phyloP scores from a whole-genome alignment of 2,888 invertebrate species.

The Acleris holmiana region DNA sequence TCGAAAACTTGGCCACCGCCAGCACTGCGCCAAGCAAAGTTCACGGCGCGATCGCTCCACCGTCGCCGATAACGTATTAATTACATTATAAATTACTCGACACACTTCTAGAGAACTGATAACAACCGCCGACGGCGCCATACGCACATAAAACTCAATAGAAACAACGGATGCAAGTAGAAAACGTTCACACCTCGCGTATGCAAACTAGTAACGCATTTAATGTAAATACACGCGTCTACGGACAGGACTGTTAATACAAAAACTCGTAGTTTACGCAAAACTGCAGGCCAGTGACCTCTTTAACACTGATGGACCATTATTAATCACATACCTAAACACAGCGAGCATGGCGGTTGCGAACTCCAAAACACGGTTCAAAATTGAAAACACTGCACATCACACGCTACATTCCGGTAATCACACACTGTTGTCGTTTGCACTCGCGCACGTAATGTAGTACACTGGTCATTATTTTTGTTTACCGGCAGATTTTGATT shows the following conservation, averaged over 20 bases:
- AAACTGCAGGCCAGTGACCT: slow-evolving; percentile 75
- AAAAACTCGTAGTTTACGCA: slow-evolving; percentile 57
- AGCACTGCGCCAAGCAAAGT: slow-evolving; percentile 55
- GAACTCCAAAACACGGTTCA: slow-evolving; percentile 72
- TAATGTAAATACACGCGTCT: slow-evolving; percentile 37
- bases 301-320: slow-evolving; percentile 73
- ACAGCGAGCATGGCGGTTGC: slow-evolving; percentile 74
- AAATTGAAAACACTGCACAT: slow-evolving; percentile 69
- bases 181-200: slow-evolving; percentile 41
- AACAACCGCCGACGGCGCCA: slow-evolving; percentile 65
- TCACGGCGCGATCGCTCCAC: slow-evolving; percentile 59
- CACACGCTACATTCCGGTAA: slow-evolving; percentile 80
- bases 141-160: slow-evolving; percentile 60
- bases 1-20: slow-evolving; percentile 33
- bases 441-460: slow-evolving; percentile 76
- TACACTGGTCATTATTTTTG: slow-evolving; percentile 80
- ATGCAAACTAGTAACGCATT: slow-evolving; percentile 17
- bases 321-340: slow-evolving; percentile 84
- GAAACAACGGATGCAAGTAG: slow-evolving; percentile 57
- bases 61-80: slow-evolving; percentile 75
- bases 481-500: slow-evolving; percentile 73
- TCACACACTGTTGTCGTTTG: slow-evolving; percentile 81
- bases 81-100: slow-evolving; percentile 80
- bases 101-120: slow-evolving; percentile 74
- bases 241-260: slow-evolving; percentile 60